phyloP scores from a whole-genome alignment of 1,140 invertebrate genomes.

The Mactra quadrangularis region DNA sequence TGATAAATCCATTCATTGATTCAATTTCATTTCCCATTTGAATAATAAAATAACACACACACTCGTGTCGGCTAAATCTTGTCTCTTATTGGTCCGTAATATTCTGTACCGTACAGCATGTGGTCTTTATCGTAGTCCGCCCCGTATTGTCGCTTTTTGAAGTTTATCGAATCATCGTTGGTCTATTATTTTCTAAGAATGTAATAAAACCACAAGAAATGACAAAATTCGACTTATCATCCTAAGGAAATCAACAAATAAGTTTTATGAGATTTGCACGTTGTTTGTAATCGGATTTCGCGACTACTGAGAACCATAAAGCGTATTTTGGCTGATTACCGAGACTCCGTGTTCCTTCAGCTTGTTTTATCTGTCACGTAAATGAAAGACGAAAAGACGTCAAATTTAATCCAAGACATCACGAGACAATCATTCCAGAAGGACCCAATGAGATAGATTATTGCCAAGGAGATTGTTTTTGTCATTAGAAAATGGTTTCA shows the following conservation, averaged over 20 bases:
- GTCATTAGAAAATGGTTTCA: slow-evolving; percentile 16
- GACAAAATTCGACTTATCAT: neutral
- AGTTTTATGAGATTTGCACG: slow-evolving; percentile 42
- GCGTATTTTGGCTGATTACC: slow-evolving; percentile 28
- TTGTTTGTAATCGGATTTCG: slow-evolving; percentile 47
- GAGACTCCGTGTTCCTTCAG: slow-evolving; percentile 24
- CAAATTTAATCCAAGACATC: slow-evolving; percentile 52
- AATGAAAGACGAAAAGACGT: slow-evolving; percentile 46
- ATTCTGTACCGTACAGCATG: neutral
- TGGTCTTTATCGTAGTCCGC: neutral
- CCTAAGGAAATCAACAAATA: slow-evolving; percentile 25
- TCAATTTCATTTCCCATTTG: slow-evolving; percentile 15
- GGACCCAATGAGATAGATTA: slow-evolving; percentile 23
- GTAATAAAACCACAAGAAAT: slow-evolving; percentile 20
- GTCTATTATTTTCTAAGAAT: neutral
- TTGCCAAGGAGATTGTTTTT: neutral
- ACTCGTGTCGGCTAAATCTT: too few relatives aligned
- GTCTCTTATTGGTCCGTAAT: slow-evolving; percentile 9
- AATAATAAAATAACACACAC: too few relatives aligned
- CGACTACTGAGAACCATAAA: slow-evolving; percentile 31
- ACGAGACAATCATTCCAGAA: slow-evolving; percentile 26
- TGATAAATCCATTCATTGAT: slow-evolving; percentile 6
- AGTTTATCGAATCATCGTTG: slow-evolving; percentile 20
- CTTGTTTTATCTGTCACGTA: slow-evolving; percentile 57
- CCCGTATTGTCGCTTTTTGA: slow-evolving; percentile 1